Evolutionary conservation across 2,797 vertebrate species (phyloP), one percentile per base, ranked within the genome.

Genomic region (Pipistrellus pipistrellus): DNA sequence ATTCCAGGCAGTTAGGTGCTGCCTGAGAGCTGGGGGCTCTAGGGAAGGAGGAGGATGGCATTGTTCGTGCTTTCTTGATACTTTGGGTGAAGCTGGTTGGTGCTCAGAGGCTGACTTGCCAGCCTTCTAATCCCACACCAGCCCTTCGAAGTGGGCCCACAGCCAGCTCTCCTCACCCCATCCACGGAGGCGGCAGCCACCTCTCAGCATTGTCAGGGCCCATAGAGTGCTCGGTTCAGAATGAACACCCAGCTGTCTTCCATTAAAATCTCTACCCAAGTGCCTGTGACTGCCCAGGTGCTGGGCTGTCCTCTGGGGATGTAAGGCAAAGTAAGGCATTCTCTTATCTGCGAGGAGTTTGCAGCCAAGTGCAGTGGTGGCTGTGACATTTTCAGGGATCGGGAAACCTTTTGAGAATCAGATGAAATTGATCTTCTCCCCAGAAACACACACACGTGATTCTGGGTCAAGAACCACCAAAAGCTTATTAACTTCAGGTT

Each of bases 141-240:
- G 11, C 53, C 4, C 57, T 41, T 73, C 44, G 6, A 11, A 2
- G 11, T 2, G 11, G 41, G 25, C 7, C 14, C 21, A 1, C 5
- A 27, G n/a, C 44, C 25, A 17, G 44, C 6, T 51, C 8, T 57
- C 8, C 14, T 21, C 8, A 62, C 51, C 51, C 44, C n/a, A 41
- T 17, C 0, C 0, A 4, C 1, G 3, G 41, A 57, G 20, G 32
- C 0, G 18, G 17, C 12, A 64, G 12, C 27, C 5, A 5, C 20
- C 32, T 86, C 71, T 86, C 55, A 41, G 32, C 11, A 20, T 41
- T 48, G 23, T 75, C 23, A 18, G 59, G 48, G 38, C 32, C 21
- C 14, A 0, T 2, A 12, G 32, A 11, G 6, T 13, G 25, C 18
- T 46, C 3, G 0, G n/a, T n/a, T 88, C n/a, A 8, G 46, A 38